Base-by-base conservation (phyloP, 2,113 vertebrate species). In the Ailurus styani region DNA sequence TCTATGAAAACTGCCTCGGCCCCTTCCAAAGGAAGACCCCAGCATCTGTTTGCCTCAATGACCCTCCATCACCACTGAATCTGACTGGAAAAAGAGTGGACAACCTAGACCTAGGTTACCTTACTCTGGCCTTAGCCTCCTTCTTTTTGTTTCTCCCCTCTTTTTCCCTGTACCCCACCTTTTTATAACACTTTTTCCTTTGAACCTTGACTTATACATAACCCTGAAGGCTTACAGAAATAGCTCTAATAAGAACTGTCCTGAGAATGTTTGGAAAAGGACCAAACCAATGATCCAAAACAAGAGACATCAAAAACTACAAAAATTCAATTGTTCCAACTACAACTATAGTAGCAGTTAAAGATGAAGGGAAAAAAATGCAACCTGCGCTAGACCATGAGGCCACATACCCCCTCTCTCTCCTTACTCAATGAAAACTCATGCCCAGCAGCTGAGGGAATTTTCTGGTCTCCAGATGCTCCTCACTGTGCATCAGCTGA, bases 371-470 rank as follows among this genome's bases (percentile, higher is more conserved):
- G 29, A 29, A 60, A 60, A 54, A 27, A 60, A 27, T 9, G 13
- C 3, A 25, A 45, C 6, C 5, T 40, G 29, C 3, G 7, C 6
- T 34, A 42, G 5, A 31, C 20, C 7, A 5, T 18, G 45, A 72
- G 2, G 6, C 31, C 4, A 7, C 6, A 52, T 11, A 13, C 1
- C 0, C 1, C 0, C 3, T 1, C 1, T 66, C 34, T 40, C 37
- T 31, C 23, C 14, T 83, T 25, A 25, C 6, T 50, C n/a, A 27
- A 0, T 55, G 15, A 15, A 88, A 37, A 77, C 2, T 8, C 55
- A 20, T 31, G 18, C 37, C 7, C 15, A 34, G 2, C 0, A 70
- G 6, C 20, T 62, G 14, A 89, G 45, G 9, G 29, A 13, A 20
- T 79, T 23, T 68, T 29, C 23, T 88, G 10, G 11, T 54, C 27